Evolutionary conservation across 2,113 vertebrate species (phyloP).

Genomic region (Clarias batrachus): DNA sequence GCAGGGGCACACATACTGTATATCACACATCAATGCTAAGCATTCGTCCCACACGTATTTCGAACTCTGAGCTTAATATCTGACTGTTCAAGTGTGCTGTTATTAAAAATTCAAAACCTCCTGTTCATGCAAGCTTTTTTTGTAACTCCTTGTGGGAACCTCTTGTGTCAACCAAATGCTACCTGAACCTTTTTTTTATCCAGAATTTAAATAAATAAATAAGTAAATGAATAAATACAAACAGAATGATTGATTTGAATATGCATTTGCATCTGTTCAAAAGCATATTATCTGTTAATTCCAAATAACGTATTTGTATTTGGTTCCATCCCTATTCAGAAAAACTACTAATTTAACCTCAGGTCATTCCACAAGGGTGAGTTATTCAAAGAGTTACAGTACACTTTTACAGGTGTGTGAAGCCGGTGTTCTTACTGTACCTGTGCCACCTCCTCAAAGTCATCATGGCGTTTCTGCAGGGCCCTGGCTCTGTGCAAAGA

Average conservation of each 20-base stretch:
- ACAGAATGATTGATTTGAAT: not conserved
- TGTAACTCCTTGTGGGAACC: not conserved
- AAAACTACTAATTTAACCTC: not conserved
- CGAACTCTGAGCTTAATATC: not conserved
- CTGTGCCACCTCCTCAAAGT: slow-evolving; percentile 98
- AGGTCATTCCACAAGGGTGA: not conserved
- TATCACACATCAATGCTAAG: not conserved
- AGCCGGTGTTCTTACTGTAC: slow-evolving; percentile 63
- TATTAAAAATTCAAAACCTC: not conserved
- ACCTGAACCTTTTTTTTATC: not conserved
- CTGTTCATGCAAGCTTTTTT: not conserved
- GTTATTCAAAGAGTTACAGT: not conserved
- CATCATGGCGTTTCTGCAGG: slow-evolving; percentile 95
- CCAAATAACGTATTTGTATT: not conserved
- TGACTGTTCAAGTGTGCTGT: not conserved
- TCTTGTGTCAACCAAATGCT: not conserved
- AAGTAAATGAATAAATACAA: not conserved
- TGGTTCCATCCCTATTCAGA: not conserved
- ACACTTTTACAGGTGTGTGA: not conserved
- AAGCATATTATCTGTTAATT: not conserved
- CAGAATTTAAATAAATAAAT: not conserved
- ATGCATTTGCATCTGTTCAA: not conserved
- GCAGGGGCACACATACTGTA: not conserved
- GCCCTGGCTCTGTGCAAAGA: slow-evolving; percentile 95
- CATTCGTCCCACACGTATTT: not conserved